These are phyloP conservation scores for Dasypogon diadema DNA, from an alignment of 2,888 invertebrate species.

Conservation along the genomic window DNA sequence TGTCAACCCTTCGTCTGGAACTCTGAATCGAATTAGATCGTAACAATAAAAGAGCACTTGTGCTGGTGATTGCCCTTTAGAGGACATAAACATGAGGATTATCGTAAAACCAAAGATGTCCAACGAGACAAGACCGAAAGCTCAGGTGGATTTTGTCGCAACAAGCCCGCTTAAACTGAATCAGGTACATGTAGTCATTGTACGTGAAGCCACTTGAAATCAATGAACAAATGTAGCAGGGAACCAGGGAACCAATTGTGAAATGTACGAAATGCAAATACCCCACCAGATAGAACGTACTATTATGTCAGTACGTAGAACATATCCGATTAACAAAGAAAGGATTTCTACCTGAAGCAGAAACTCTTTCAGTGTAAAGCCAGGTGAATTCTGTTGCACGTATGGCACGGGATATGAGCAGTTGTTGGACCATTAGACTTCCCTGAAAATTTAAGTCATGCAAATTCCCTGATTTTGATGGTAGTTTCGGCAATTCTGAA, in stretches of 20 bases:
- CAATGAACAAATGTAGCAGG: background rate
- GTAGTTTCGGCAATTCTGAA: too few species aligned
- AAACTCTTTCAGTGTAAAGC: background rate
- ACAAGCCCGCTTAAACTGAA: background rate
- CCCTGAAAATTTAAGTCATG: background rate
- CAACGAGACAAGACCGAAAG: background rate
- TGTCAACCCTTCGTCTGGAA: background rate
- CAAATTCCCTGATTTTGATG: background rate
- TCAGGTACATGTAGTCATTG: background rate
- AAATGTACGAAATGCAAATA: background rate
- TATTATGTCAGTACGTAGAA: background rate
- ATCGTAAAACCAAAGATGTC: conserved; percentile 2
- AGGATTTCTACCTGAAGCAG: background rate
- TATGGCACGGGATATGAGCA: background rate
- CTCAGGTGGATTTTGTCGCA: background rate
- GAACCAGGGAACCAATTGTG: too few species aligned
- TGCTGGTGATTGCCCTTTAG: background rate
- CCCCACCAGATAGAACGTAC: background rate
- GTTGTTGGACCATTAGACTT: background rate
- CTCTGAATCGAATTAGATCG: background rate
- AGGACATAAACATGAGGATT: background rate
- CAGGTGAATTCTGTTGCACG: background rate
- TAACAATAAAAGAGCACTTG: background rate
- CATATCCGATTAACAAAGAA: background rate
- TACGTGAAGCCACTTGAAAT: background rate